Evolutionary conservation across 1,140 invertebrate species (phyloP).

Genomic region (Sycobia sp.): DNA sequence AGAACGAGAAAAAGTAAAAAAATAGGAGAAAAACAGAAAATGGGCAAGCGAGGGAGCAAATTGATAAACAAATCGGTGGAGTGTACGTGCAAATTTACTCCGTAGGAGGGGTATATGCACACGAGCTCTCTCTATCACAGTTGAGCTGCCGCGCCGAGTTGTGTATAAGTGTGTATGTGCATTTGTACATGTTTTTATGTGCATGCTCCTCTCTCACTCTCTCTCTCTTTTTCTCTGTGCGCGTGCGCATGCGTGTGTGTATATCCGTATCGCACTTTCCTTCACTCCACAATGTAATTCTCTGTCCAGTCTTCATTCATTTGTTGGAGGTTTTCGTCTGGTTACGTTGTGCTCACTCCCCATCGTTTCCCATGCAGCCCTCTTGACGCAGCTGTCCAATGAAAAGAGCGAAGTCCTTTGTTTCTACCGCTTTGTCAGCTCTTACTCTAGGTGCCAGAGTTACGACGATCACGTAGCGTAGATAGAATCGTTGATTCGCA

Average conservation of each 20-base stretch:
- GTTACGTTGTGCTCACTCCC: too few species aligned
- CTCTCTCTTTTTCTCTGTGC: too few species aligned
- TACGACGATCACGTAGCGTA: neutral
- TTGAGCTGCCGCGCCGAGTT: slow-evolving; percentile 28
- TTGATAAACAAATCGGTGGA: slow-evolving; percentile 26
- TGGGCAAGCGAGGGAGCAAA: neutral
- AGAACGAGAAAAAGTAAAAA: slow-evolving; percentile 12
- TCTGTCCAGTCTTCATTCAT: neutral
- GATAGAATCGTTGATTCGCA: neutral
- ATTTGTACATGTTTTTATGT: too few species aligned
- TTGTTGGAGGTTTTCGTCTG: neutral
- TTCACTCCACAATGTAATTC: neutral
- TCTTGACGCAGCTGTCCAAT: too few species aligned
- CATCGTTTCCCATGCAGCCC: too few species aligned
- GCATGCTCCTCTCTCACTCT: too few species aligned
- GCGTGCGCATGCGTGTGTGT: too few species aligned
- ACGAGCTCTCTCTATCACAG: slow-evolving; percentile 33
- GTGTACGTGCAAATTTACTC: slow-evolving; percentile 16
- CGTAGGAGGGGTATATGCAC: neutral
- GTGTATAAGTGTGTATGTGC: neutral
- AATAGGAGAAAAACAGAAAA: slow-evolving; percentile 5
- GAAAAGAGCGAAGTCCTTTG: too few species aligned
- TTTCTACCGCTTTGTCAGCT: too few species aligned
- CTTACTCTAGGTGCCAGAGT: too few species aligned
- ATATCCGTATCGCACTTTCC: too few species aligned